These are phyloP conservation scores for Glyptemys insculpta DNA, from an alignment of 2,797 vertebrate species.

Conservation along the genomic window DNA sequence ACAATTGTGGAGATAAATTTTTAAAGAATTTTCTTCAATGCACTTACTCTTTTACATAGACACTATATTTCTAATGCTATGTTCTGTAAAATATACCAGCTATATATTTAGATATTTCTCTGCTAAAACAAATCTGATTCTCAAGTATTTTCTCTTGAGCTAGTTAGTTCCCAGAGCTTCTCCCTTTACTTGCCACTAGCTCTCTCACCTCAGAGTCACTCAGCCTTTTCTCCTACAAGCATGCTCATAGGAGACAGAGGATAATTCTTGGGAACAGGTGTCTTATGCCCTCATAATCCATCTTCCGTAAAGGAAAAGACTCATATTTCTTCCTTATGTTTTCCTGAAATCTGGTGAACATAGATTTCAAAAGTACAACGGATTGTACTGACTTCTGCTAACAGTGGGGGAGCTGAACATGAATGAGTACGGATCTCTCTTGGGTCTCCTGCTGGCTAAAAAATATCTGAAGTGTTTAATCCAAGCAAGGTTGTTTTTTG, in stretches of 20 bases:
- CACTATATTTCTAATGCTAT: neutral
- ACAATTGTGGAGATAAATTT: neutral
- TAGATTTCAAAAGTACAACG: neutral
- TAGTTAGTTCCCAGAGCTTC: slow-evolving; percentile 17
- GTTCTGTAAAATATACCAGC: neutral
- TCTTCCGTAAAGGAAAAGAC: neutral
- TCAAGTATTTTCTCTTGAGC: neutral
- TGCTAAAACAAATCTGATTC: neutral
- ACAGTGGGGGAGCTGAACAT: neutral
- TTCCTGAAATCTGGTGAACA: neutral
- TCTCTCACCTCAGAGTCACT: neutral
- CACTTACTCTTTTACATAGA: neutral
- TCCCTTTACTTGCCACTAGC: neutral
- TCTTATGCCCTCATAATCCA: neutral
- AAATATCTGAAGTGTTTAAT: neutral
- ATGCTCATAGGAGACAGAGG: neutral
- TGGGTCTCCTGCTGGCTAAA: neutral
- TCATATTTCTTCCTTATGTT: too few species aligned
- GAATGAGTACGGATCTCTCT: neutral
- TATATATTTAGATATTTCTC: neutral
- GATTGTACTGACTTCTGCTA: neutral
- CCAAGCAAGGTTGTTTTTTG: neutral
- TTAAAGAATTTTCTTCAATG: neutral
- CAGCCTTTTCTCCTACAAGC: neutral
- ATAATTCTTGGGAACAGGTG: neutral